Evolutionary conservation across 1,140 invertebrate species (phyloP).

Genomic region (Drosophila pectinifera): DNA sequence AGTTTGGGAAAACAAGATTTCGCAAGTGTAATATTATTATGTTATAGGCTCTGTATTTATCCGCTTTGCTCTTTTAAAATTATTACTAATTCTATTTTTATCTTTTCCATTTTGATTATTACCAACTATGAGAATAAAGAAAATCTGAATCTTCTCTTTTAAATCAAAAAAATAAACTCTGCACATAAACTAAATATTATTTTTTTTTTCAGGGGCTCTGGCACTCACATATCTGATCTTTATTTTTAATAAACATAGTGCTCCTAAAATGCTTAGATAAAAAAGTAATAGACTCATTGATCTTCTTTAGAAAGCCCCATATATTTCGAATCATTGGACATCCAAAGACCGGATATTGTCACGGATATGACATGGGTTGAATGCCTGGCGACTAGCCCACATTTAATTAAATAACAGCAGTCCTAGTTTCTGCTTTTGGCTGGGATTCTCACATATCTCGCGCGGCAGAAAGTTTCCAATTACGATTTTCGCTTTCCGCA

Average conservation of each 20-base stretch:
- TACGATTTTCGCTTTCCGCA: conserved; percentile 52
- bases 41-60: not conserved
- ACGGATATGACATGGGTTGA: conserved; percentile 48
- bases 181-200: not conserved
- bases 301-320: not conserved
- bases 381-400: conserved; percentile 14
- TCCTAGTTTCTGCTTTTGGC: not conserved
- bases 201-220: no score
- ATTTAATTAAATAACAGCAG: conserved; percentile 60
- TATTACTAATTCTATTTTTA: not conserved
- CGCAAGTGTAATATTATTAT: no score
- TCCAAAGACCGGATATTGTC: conserved; percentile 28
- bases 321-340: conserved; percentile 14
- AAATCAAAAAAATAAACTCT: not conserved
- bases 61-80: not conserved
- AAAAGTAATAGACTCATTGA: not conserved
- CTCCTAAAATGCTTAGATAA: not conserved
- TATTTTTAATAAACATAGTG: not conserved
- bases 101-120: not conserved
- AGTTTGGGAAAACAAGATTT: not conserved
- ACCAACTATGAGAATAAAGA: not conserved
- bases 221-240: no score
- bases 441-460: conserved; percentile 33
- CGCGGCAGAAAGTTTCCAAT: conserved; percentile 63
- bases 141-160: not conserved